A percentile compares a stretch with the other conserved stretches of the same genome.
Evolutionary conservation across 2,797 vertebrate species (phyloP).

Genomic region (Pseudomugil gertrudae): DNA sequence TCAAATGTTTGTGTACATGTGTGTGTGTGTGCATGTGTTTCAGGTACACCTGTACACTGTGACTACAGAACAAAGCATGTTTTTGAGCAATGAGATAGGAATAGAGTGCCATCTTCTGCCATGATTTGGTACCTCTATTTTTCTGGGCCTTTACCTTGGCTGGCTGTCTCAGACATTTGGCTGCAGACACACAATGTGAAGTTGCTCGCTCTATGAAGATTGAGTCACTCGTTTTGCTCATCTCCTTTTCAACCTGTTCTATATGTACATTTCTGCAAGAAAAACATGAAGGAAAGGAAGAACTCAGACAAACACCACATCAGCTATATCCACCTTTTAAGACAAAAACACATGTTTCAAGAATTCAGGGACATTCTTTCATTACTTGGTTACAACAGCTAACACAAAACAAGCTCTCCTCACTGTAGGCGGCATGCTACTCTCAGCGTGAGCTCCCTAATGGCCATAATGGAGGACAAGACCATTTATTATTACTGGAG

Average conservation of each 20-base stretch:
- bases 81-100: slow-evolving; percentile 45
- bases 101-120: slow-evolving; percentile 82
- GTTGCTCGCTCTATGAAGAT: slow-evolving; percentile 42
- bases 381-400: slow-evolving; percentile 52
- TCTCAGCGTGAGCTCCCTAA: slow-evolving; percentile 79
- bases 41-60: slow-evolving; percentile 20
- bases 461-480: slow-evolving; percentile 80
- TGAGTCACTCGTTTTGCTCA: slow-evolving; percentile 28
- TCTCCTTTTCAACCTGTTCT: slow-evolving; percentile 33
- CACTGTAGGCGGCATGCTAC: slow-evolving; percentile 72
- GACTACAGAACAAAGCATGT: not conserved
- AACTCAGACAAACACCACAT: slow-evolving; percentile 4
- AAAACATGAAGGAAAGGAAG: slow-evolving; percentile 18
- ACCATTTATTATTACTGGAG: slow-evolving; percentile 79
- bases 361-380: slow-evolving; percentile 56
- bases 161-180: slow-evolving; percentile 59
- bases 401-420: slow-evolving; percentile 64
- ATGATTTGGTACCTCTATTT: slow-evolving; percentile 6
- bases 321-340: slow-evolving; percentile 26
- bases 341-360: slow-evolving; percentile 60
- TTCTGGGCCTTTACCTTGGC: slow-evolving; percentile 18
- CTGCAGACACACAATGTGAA: slow-evolving; percentile 59
- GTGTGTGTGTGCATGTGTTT: slow-evolving; percentile 11
- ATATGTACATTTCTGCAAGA: slow-evolving; percentile 32
- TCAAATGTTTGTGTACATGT: slow-evolving; percentile 23